These are phyloP conservation scores for Drosophila paranaensis DNA, from an alignment of 2,888 invertebrate genomes.

Conservation along the genomic window DNA sequence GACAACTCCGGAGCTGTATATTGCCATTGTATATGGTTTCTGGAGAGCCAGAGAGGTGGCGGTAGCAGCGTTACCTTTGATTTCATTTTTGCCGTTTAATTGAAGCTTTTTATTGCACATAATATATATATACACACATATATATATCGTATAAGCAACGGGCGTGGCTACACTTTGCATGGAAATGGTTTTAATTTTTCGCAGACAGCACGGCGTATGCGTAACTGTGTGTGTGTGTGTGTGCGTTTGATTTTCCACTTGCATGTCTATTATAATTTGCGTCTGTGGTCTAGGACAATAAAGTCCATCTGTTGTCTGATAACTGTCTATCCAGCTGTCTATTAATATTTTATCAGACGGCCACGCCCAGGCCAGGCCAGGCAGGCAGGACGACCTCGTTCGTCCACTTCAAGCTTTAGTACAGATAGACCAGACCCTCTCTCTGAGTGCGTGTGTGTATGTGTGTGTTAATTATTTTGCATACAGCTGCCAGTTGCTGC, in stretches of 20 bases:
- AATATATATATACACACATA: conserved; percentile 20
- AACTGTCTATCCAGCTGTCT: conserved; percentile 84
- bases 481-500: conserved; percentile 54
- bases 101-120: conserved; percentile 73
- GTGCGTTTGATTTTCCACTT: conserved; percentile 68
- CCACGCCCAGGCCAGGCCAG: conserved; percentile 49
- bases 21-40: conserved; percentile 32
- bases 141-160: conserved; percentile 14
- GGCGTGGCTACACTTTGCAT: conserved; percentile 24
- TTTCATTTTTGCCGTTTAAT: conserved; percentile 69
- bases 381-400: conserved; percentile 34
- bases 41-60: background rate
- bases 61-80: conserved; percentile 60
- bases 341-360: conserved; percentile 82
- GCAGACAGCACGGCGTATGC: conserved; percentile 35
- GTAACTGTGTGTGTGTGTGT: conserved; percentile 11
- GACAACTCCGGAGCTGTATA: conserved; percentile 40
- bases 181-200: conserved; percentile 42
- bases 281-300: conserved; percentile 81
- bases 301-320: conserved; percentile 84
- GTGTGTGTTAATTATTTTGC: conserved; percentile 79
- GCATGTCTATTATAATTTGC: conserved; percentile 77
- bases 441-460: background rate
- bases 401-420: conserved; percentile 55
- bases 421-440: conserved; percentile 14